Evolutionary conservation across 2,113 vertebrate species (phyloP), one percentile per base, ranked within the genome.

Genomic region (Menura novaehollandiae): DNA sequence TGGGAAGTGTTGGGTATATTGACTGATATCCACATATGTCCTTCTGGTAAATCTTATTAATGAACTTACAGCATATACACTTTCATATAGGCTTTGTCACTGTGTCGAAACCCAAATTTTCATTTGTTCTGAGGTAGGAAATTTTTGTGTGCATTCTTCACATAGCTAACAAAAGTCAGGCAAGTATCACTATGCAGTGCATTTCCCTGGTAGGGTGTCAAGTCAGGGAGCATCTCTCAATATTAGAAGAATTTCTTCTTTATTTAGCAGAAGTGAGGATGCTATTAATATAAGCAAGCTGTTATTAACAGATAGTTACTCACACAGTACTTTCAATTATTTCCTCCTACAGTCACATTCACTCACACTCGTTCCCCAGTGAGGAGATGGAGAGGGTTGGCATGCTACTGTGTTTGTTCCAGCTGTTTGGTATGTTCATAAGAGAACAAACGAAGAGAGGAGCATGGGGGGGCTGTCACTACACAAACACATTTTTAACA

Each of bases 261-360:
- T 81, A 74, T 88, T 91, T 94, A 89, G 69, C 58, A 94, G 69
- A 88, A 94, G 49, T 15, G 16, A 72, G 62, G 26, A n/a, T 88
- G 78, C 86, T 94, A 69, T 93, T 93, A 88, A 88, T 92, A 91
- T 19, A 67, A 72, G n/a, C 73, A 95, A 95, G 49, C 86, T 93
- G 63, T 91, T 94, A 91, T 63, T 91, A 89, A 71, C 35, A 84
- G 63, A 47, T 67, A 94, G 79, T 33, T 94, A 51, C 62, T 94
- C 66, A 77, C 51, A 53, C 26, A 26, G 85, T 85, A 78, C 74
- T 89, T 94, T 35, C 55, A 73, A 53, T 95, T 73, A 92, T 71
- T 90, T 94, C 59, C 72, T 94, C 68, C 71, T 80, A 71, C 53
- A 79, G 59, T 49, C 89, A 86, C 60, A 82, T 47, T 52, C 33